Conservation (phyloP, 2,113 vertebrate species). For the Colossoma macropomum region DNA sequence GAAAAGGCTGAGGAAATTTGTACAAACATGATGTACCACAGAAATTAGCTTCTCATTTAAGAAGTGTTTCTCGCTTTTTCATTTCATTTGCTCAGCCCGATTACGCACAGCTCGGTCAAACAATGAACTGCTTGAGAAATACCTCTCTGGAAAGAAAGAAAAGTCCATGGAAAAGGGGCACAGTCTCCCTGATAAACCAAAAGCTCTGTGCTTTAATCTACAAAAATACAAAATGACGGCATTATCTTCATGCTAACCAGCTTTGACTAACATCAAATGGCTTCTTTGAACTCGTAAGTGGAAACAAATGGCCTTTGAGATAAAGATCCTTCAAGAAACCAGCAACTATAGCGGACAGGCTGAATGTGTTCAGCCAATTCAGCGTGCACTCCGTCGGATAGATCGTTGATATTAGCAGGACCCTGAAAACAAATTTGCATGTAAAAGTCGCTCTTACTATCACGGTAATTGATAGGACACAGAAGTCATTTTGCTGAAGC, state of each 20-base stretch:
- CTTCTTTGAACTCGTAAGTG: conserved; percentile 65
- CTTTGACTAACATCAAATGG: conserved; percentile 58
- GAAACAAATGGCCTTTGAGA: conserved; percentile 67
- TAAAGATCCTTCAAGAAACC: conserved; percentile 57
- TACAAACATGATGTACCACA: not conserved
- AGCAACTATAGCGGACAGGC: conserved; percentile 45
- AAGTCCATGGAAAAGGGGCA: conserved; percentile 29
- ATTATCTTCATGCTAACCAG: conserved; percentile 62
- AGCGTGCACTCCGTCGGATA: not conserved
- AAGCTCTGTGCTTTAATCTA: conserved; percentile 58
- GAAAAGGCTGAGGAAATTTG: too few relatives aligned
- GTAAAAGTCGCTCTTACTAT: not conserved
- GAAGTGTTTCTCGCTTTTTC: not conserved
- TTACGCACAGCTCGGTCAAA: conserved; percentile 9
- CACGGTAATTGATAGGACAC: too few relatives aligned
- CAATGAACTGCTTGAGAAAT: conserved; percentile 25
- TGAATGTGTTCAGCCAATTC: conserved; percentile 34
- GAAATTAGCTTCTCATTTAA: conserved; percentile 43
- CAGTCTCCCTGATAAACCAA: conserved; percentile 50
- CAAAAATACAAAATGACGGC: conserved; percentile 57
- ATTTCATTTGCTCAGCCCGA: not conserved
- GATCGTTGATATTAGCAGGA: not conserved
- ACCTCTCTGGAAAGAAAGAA: conserved; percentile 12
- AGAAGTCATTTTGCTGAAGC: not conserved
- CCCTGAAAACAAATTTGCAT: not conserved